Conservation (phyloP, 2,888 invertebrate genomes). For the Micoletzkya japonica region DNA sequence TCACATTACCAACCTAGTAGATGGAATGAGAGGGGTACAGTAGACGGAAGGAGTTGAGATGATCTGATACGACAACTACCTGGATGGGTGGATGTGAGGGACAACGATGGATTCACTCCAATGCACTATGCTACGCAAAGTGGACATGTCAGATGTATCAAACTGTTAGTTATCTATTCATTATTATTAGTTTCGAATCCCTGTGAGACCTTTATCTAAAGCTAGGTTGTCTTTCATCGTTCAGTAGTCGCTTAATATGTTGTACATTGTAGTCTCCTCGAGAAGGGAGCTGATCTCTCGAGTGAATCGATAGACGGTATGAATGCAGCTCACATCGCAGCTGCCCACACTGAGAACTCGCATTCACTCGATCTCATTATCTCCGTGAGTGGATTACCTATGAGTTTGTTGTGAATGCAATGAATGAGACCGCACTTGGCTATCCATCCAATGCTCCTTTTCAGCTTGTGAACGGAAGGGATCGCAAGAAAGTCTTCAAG, state of each 20-base stretch:
- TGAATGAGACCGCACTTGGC: background rate
- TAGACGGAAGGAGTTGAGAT: too few species aligned
- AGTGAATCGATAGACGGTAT: conserved; percentile 12
- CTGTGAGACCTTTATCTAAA: too few species aligned
- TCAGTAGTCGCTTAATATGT: background rate
- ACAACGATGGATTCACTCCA: conserved; percentile 29
- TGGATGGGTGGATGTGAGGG: conserved; percentile 21
- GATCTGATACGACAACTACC: too few species aligned
- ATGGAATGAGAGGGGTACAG: too few species aligned
- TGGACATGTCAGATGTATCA: conserved; percentile 16
- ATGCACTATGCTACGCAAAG: conserved; percentile 28
- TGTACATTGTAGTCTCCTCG: conserved; percentile 10
- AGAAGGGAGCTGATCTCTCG: conserved; percentile 1
- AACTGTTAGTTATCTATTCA: conserved; percentile 7
- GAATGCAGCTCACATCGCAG: conserved; percentile 24
- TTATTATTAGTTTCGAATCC: background rate
- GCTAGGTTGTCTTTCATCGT: background rate
- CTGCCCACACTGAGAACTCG: conserved; percentile 17
- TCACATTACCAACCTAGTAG: too few species aligned
- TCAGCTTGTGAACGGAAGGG: background rate
- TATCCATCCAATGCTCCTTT: background rate
- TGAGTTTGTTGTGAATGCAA: background rate
- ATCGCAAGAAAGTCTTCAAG: background rate
- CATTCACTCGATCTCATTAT: conserved; percentile 17
- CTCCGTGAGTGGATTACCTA: background rate